Evolutionary conservation across 2,113 vertebrate genomes (phyloP).

Genomic region (Setophaga kirtlandii): DNA sequence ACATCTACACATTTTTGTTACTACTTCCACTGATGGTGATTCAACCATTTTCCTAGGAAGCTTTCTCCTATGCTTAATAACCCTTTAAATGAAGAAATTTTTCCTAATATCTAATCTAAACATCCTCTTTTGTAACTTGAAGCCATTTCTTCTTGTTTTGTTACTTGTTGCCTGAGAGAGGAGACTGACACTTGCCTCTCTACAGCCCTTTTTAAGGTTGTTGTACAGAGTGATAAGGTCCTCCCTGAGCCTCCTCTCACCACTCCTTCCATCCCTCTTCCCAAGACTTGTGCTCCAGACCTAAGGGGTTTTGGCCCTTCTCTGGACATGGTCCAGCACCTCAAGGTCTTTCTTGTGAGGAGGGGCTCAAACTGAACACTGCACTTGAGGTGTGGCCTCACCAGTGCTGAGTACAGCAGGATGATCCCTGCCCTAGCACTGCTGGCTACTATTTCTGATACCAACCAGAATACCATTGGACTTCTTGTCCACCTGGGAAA

Average conservation of each 20-base stretch:
- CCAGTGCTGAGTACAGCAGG: rapidly evolving
- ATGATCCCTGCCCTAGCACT: neutral
- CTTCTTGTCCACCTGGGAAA: neutral
- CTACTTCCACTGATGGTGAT: rapidly evolving
- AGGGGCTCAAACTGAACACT: neutral
- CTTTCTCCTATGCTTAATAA: neutral
- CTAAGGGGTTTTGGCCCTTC: neutral
- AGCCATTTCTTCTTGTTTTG: neutral
- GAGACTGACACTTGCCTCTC: rapidly evolving
- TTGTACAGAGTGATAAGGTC: neutral
- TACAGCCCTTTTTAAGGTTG: neutral
- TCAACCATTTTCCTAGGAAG: neutral
- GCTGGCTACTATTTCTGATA: neutral
- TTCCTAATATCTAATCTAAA: neutral
- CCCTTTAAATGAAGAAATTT: neutral
- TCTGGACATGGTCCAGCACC: neutral
- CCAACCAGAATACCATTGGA: neutral
- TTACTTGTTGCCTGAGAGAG: neutral
- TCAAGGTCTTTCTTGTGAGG: neutral
- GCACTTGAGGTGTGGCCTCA: neutral
- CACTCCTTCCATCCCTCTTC: rapidly evolving
- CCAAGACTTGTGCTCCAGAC: neutral
- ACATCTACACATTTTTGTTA: neutral
- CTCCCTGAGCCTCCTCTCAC: neutral
- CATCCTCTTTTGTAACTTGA: neutral